These are phyloP conservation scores for Quadroppia sp. DNA, from an alignment of 2,888 invertebrate species.

Conservation along the genomic window DNA sequence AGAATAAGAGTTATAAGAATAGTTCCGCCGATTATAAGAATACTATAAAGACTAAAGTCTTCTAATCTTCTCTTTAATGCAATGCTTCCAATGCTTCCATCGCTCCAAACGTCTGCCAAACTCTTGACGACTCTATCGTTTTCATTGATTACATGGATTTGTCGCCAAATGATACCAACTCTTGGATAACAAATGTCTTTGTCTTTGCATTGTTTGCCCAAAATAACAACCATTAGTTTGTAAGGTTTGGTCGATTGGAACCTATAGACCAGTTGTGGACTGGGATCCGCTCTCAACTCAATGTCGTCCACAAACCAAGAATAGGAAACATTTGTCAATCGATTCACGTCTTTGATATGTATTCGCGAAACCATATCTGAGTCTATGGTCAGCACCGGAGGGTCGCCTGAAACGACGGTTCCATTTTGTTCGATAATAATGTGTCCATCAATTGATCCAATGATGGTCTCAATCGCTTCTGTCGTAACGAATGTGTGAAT, in stretches of 20 bases:
- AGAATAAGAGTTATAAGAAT: slow-evolving; percentile 11
- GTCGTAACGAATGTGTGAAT: too few relatives aligned
- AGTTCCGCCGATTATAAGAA: not conserved
- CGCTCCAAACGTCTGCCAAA: not conserved
- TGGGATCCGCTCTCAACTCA: not conserved
- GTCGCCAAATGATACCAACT: slow-evolving; percentile 21
- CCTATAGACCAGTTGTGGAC: not conserved
- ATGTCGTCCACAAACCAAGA: slow-evolving; percentile 26
- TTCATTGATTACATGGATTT: not conserved
- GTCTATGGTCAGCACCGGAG: not conserved
- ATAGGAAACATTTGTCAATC: slow-evolving; percentile 1
- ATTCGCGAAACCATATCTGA: not conserved
- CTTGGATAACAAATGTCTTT: not conserved
- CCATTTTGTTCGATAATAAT: slow-evolving; percentile 11
- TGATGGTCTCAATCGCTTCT: not conserved
- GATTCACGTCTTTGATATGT: not conserved
- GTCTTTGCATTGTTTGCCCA: not conserved
- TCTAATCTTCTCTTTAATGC: not conserved
- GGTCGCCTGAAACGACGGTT: not conserved
- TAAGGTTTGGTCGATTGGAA: not conserved
- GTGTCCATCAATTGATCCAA: slow-evolving; percentile 13
- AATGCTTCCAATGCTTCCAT: not conserved
- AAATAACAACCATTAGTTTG: slow-evolving; percentile 15
- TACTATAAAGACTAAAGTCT: not conserved
- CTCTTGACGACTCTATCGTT: not conserved